These are phyloP conservation scores for Ectemnius cavifrons DNA, from an alignment of 2,888 invertebrate species.

Conservation along the genomic window DNA sequence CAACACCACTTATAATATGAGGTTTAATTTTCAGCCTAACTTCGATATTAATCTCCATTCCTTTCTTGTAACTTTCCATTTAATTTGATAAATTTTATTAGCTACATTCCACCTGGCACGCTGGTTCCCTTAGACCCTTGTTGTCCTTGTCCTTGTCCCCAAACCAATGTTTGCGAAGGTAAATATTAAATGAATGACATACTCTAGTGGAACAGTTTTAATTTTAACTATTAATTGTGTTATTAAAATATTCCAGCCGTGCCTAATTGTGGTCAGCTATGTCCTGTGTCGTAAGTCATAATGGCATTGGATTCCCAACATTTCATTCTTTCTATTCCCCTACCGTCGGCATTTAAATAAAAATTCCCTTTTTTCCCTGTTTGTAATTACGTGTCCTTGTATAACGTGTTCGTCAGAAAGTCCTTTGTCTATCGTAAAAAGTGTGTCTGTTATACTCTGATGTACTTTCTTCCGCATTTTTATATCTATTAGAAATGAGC, in stretches of 20 bases:
- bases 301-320: too few species aligned
- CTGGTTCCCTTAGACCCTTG: conserved; percentile 54
- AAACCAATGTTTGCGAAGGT: conserved; percentile 8
- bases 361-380: too few species aligned
- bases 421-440: not conserved
- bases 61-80: not conserved
- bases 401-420: not conserved
- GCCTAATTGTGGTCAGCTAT: not conserved
- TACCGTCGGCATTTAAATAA: not conserved
- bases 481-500: too few species aligned
- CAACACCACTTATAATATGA: conserved; percentile 72
- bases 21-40: conserved; percentile 47
- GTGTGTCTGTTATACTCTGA: not conserved
- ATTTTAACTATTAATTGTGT: not conserved
- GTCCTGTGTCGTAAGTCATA: not conserved
- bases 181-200: not conserved
- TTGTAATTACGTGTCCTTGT: not conserved
- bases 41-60: conserved; percentile 9
- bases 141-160: conserved; percentile 31
- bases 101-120: conserved; percentile 70
- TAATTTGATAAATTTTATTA: conserved; percentile 42
- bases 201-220: not conserved
- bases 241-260: not conserved
- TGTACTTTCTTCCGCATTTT: too few species aligned
- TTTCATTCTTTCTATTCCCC: too few species aligned